Percentiles rank a stretch among this genome's conserved stretches.
These are phyloP conservation scores for Prosapia bicincta DNA, from an alignment of 2,888 invertebrate species.

Conservation along the genomic window DNA sequence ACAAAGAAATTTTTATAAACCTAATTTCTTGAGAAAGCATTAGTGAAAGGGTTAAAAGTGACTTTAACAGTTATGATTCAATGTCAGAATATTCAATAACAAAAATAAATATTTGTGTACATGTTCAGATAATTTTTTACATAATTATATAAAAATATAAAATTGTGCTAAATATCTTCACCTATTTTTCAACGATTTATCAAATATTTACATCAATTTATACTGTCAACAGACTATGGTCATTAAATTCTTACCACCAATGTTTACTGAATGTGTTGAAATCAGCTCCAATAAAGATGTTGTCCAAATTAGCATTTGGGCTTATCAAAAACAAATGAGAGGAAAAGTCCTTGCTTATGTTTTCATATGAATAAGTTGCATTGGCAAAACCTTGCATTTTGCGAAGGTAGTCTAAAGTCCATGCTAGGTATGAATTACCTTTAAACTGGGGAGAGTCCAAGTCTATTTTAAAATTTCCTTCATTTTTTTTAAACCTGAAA, in stretches of 20 bases:
- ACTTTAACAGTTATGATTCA: too few relatives aligned
- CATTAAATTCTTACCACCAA: slow-evolving; percentile 50
- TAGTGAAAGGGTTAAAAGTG: too few relatives aligned
- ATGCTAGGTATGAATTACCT: slow-evolving; percentile 47
- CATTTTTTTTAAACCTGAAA: slow-evolving; percentile 46
- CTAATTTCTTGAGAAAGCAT: too few relatives aligned
- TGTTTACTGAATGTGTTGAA: slow-evolving; percentile 53
- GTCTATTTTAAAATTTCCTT: slow-evolving; percentile 41
- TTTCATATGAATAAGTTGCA: slow-evolving; percentile 44
- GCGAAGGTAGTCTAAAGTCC: slow-evolving; percentile 54
- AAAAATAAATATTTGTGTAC: too few relatives aligned
- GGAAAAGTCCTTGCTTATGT: slow-evolving; percentile 27
- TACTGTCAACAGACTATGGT: too few relatives aligned
- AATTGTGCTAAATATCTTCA: too few relatives aligned
- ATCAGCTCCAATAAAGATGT: slow-evolving; percentile 53
- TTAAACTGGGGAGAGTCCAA: slow-evolving; percentile 28
- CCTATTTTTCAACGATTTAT: too few relatives aligned
- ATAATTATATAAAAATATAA: too few relatives aligned
- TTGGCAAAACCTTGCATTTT: slow-evolving; percentile 51
- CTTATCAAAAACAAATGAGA: slow-evolving; percentile 46
- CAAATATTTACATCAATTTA: too few relatives aligned
- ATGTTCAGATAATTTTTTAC: too few relatives aligned
- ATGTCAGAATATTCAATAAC: too few relatives aligned
- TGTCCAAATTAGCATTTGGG: slow-evolving; percentile 51
- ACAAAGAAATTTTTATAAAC: too few relatives aligned